phyloP scores from a whole-genome alignment of 2,797 vertebrate genomes.

The Poecilia wingei region DNA sequence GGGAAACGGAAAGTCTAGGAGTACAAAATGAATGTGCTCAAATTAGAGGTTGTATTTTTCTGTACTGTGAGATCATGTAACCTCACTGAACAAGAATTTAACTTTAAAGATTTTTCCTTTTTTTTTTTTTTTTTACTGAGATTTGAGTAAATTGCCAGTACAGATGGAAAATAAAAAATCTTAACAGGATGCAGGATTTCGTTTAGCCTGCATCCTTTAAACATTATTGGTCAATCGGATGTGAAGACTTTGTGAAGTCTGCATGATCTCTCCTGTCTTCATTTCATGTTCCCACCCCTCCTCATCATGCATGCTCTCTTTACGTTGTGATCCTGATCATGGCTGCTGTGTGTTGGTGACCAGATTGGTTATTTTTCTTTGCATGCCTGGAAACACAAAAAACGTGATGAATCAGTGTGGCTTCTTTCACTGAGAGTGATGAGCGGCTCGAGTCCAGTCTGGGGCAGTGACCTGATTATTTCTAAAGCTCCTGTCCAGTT shows the following conservation, averaged over 20 bases:
- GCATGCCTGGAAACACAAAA: constrained; percentile 39
- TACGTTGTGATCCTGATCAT: constrained; percentile 3
- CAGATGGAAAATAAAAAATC: background rate
- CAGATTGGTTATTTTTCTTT: constrained; percentile 20
- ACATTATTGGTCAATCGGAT: background rate
- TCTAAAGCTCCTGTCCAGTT: background rate
- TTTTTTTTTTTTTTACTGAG: too few species aligned
- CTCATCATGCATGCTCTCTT: constrained; percentile 43
- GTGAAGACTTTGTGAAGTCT: background rate
- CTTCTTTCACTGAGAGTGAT: constrained; percentile 17
- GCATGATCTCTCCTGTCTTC: constrained; percentile 15
- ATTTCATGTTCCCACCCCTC: constrained; percentile 20
- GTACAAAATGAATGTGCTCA: background rate
- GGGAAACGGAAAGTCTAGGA: background rate
- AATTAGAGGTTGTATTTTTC: background rate
- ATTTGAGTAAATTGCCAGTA: too few species aligned
- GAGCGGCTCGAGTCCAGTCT: constrained; percentile 8
- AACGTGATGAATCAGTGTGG: background rate
- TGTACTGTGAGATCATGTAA: background rate
- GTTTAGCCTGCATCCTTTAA: background rate
- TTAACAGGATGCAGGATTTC: background rate
- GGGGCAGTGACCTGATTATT: background rate
- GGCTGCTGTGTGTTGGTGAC: background rate
- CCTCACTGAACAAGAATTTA: background rate
- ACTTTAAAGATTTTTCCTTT: background rate